Evolutionary conservation across 2,797 vertebrate species (phyloP).

Genomic region (Parotocinclus haroldoi): DNA sequence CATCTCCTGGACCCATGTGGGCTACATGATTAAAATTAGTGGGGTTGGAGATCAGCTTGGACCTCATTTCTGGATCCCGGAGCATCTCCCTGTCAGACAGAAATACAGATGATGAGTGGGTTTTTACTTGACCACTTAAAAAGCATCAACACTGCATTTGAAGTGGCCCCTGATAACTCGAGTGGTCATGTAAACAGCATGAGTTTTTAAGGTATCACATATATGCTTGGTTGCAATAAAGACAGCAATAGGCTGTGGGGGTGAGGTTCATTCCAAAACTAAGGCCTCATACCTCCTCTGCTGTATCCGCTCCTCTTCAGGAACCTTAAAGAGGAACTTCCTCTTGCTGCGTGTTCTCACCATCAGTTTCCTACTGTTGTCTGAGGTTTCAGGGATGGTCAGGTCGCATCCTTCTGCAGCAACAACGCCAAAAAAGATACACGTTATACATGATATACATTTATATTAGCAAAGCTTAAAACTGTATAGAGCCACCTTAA

Average conservation of each 20-base stretch:
- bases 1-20: conserved; percentile 98
- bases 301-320: conserved; percentile 83
- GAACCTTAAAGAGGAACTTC: conserved; percentile 94
- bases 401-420: conserved; percentile 74
- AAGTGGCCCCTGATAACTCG: too few relatives aligned
- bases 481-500: too few relatives aligned
- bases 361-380: conserved; percentile 94
- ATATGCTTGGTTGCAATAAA: too few relatives aligned
- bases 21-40: conserved; percentile 98
- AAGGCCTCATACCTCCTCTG: conserved; percentile 62
- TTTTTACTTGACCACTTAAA: too few relatives aligned
- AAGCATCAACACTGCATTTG: too few relatives aligned
- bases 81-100: conserved; percentile 85
- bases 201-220: too few relatives aligned
- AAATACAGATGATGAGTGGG: too few relatives aligned
- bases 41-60: conserved; percentile 95
- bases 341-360: conserved; percentile 92
- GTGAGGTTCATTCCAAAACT: too few relatives aligned
- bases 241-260: too few relatives aligned
- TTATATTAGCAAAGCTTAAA: too few relatives aligned
- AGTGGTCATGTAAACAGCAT: too few relatives aligned
- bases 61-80: conserved; percentile 88
- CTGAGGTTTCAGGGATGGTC: conserved; percentile 86
- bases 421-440: background rate
- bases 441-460: too few relatives aligned